phyloP scores from a whole-genome alignment of 2,797 vertebrate species.

The Gambusia yucatana region DNA sequence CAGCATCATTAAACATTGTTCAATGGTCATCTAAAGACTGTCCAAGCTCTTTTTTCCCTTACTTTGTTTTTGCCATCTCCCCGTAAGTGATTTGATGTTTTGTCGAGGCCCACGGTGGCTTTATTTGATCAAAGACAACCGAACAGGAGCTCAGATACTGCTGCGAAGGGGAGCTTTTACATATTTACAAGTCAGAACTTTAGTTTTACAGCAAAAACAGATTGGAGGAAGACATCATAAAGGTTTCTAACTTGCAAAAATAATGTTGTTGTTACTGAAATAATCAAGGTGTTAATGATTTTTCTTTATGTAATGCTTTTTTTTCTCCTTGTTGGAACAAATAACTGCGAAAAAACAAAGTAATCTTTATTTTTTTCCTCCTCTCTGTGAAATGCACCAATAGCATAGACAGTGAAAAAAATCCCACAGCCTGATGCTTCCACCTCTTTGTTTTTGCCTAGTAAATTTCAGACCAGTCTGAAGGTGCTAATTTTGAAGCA shows the following conservation, averaged over 20 bases:
- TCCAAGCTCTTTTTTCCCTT: slow-evolving; percentile 30
- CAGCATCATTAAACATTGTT: slow-evolving; percentile 68
- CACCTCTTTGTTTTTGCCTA: neutral
- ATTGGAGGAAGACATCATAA: slow-evolving; percentile 15
- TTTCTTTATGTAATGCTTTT: neutral
- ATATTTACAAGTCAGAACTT: neutral
- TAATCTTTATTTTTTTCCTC: neutral
- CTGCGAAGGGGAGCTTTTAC: slow-evolving; percentile 9
- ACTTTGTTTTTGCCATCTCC: slow-evolving; percentile 22
- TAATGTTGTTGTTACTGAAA: neutral
- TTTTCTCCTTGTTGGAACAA: neutral
- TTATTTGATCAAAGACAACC: slow-evolving; percentile 28
- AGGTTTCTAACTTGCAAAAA: slow-evolving; percentile 2
- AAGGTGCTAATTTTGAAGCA: neutral
- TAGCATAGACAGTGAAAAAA: neutral
- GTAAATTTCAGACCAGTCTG: neutral
- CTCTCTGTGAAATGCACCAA: neutral
- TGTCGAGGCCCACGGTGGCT: slow-evolving; percentile 30
- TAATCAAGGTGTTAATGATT: neutral
- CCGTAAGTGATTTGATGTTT: slow-evolving; percentile 47
- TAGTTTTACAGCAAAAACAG: slow-evolving; percentile 5
- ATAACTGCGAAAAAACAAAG: neutral
- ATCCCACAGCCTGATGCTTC: neutral
- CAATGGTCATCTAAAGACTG: slow-evolving; percentile 47
- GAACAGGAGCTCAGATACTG: slow-evolving; percentile 11